Evolutionary conservation across 2,888 invertebrate species (phyloP).

Genomic region (Aricia artaxerxes): DNA sequence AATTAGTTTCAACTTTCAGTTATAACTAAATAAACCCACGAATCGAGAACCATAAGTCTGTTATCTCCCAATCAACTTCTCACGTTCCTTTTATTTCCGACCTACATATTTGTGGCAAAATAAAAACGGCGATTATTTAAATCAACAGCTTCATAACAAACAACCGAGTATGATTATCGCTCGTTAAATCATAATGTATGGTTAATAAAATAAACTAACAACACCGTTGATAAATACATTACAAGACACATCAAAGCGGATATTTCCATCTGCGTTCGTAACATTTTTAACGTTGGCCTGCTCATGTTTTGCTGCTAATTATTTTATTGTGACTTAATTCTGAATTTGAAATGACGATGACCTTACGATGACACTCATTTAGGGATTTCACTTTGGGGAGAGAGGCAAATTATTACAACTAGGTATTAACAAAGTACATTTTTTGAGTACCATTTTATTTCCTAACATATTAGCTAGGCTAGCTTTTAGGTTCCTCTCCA

Average conservation of each 20-base stretch:
- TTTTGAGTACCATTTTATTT: no score
- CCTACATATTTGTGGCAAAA: slow-evolving; percentile 14
- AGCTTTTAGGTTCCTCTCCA: not conserved
- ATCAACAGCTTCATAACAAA: slow-evolving; percentile 54
- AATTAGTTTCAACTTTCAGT: not conserved
- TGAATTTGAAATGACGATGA: not conserved
- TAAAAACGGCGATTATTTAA: slow-evolving; percentile 23
- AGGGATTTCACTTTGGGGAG: no score
- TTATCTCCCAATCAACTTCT: not conserved
- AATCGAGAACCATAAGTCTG: not conserved
- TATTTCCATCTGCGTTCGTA: slow-evolving; percentile 20
- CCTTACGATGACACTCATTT: no score
- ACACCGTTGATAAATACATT: slow-evolving; percentile 43
- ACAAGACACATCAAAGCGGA: slow-evolving; percentile 27
- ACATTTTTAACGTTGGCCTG: slow-evolving; percentile 18
- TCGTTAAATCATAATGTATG: slow-evolving; percentile 71
- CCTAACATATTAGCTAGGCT: no score
- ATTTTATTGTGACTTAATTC: not conserved
- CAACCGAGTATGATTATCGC: slow-evolving; percentile 61
- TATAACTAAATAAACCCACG: not conserved
- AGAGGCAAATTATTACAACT: no score
- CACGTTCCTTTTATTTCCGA: slow-evolving; percentile 1
- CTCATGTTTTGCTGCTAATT: not conserved
- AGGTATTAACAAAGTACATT: no score
- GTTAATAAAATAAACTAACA: slow-evolving; percentile 64